Percentiles rank a stretch among this genome's conserved stretches.
These are phyloP conservation scores for Takifugu ocellatus DNA, from an alignment of 2,797 vertebrate species.

Conservation along the genomic window DNA sequence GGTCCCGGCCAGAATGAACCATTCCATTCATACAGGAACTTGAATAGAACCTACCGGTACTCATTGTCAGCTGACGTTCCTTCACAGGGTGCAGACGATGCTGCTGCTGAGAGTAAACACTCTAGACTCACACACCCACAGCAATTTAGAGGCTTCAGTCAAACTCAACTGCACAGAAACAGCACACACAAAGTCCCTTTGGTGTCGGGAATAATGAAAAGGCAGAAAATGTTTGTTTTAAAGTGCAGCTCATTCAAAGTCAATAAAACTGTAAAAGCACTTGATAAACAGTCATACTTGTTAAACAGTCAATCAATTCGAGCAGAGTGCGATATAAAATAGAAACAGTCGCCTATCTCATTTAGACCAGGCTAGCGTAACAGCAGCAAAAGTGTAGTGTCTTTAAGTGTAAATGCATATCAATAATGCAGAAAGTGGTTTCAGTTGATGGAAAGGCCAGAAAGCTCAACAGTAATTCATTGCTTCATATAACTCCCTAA, in stretches of 20 bases:
- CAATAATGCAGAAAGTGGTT: constrained; percentile 34
- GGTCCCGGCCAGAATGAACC: no score
- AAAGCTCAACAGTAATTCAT: constrained; percentile 24
- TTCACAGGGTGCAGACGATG: no score
- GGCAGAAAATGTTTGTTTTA: constrained; percentile 13
- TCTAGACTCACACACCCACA: no score
- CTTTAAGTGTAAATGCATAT: constrained; percentile 8
- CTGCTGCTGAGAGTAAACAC: no score
- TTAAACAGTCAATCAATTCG: constrained; percentile 5
- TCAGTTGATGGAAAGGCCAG: constrained; percentile 5
- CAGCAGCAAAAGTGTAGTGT: constrained; percentile 16
- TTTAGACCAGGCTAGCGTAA: constrained; percentile 25
- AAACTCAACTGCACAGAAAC: no score
- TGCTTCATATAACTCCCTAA: constrained; percentile 30
- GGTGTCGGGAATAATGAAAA: no score
- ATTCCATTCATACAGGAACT: no score
- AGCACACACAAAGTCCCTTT: no score
- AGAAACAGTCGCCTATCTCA: constrained; percentile 17
- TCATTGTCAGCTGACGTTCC: no score
- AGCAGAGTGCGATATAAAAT: constrained; percentile 13
- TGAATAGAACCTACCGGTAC: no score
- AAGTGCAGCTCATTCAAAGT: constrained; percentile 10
- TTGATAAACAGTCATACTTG: constrained; percentile 30
- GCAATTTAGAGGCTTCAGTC: no score
- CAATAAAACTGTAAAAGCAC: constrained; percentile 34